Base-by-base conservation (phyloP, 1,140 invertebrate species). In the Lucilia cuprina region DNA sequence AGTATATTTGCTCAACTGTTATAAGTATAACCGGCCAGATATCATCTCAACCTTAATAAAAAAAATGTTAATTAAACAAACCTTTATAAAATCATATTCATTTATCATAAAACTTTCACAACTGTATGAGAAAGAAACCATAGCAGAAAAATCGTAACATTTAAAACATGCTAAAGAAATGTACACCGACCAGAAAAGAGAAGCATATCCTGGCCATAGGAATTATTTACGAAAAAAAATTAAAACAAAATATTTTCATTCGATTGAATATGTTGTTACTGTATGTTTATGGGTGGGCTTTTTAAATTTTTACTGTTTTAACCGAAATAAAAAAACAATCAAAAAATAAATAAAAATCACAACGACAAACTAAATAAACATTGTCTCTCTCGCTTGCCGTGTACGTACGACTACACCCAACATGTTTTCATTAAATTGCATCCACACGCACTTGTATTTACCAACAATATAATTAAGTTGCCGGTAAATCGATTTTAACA, bases 381-480 rank as follows among this genome's bases (percentile, higher is more conserved):
- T 80, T 49, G 77, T n/a, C n/a, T 70, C n/a, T 70, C 10, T 21
- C 9, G 17, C 7, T 19, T 60, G 55, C n/a, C 0, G 0, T 17
- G 5, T 60, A 60, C 55, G 5, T n/a, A 60, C n/a, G 55, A 17
- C 50, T 49, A 80, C 77, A 80, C n/a, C 77, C 77, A 49, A 80
- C 77, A 80, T 80, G 77, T 80, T 80, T 80, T 80, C 25, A 80
- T 49, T 80, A 80, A 80, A 80, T 80, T 80, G 77, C 77, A 50
- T 80, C 77, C 77, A 80, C 77, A 80, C 77, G 77, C 77, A 80
- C 77, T 80, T 80, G 77, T 80, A 80, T 49, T 80, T 80, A 49
- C 77, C 77, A 49, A 80, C 19, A 25, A 25, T 80, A 80, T 80
- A 80, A 80, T 80, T 80, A 80, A 80, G 77, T 80, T 80, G 77